These are phyloP conservation scores for Athene cunicularia DNA, from an alignment of 2,113 vertebrate genomes.

Conservation along the genomic window DNA sequence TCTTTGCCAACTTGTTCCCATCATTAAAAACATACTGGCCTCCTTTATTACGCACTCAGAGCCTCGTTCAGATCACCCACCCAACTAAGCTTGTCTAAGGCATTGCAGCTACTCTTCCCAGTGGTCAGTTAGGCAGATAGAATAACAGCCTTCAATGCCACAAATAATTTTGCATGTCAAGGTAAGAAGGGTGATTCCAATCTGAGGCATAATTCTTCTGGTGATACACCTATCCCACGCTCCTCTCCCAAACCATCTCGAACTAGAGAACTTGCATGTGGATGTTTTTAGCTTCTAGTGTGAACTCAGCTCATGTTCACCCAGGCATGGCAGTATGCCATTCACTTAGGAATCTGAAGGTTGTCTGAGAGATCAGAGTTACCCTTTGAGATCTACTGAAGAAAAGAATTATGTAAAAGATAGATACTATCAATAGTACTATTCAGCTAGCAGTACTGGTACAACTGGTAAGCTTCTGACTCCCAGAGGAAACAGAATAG, in stretches of 20 bases:
- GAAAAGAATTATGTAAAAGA: background rate
- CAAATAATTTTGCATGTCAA: background rate
- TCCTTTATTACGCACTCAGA: background rate
- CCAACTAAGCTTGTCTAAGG: background rate
- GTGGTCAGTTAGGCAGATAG: background rate
- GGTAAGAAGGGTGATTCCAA: background rate
- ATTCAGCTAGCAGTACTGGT: background rate
- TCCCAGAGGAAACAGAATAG: background rate
- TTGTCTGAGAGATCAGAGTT: background rate
- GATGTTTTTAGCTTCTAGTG: background rate
- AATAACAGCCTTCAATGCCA: background rate
- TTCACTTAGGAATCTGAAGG: background rate
- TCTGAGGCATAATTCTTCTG: background rate
- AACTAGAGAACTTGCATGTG: background rate
- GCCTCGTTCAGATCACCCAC: background rate
- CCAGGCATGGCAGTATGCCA: background rate
- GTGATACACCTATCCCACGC: background rate
- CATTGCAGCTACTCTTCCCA: background rate
- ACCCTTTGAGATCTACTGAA: background rate
- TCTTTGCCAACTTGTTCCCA: background rate
- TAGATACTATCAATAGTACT: background rate
- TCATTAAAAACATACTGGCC: background rate
- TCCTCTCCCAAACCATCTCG: background rate
- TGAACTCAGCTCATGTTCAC: background rate
- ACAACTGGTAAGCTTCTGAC: background rate